Base-by-base conservation (phyloP, 2,113 vertebrate species). In the Phocoena sinus region DNA sequence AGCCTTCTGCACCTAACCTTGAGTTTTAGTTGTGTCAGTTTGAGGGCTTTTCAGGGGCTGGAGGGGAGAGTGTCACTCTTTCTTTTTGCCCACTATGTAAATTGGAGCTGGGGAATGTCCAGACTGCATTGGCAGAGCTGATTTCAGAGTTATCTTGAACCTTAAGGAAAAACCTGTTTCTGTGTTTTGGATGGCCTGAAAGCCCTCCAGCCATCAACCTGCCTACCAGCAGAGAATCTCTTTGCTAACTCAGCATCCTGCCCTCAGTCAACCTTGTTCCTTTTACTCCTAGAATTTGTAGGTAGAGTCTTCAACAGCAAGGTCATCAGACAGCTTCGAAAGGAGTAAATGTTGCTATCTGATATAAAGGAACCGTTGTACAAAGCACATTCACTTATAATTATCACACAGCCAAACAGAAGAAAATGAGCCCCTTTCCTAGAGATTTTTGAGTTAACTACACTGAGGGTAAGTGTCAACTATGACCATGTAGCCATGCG, bases 11-110 rank as follows among this genome's bases (percentile, higher is more conserved):
- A 62, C 77, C 80, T 90, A 95, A 0, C 0, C 58, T 76, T 92
- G 67, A 81, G 87, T 89, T 65, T 91, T 96, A 33, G 73, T 56
- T 9, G 9, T 84, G 81, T 85, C 93, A 90, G 50, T 97, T 82
- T 96, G 94, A 97, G n/a, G 83, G 79, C 97, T 53, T 82, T 15
- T 28, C 25, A 91, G 47, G 23, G 47, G 21, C 20, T 23, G 44
- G 28, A 65, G 36, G 2, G 14, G 41, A 5, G 3, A 4, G 31
- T 68, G 3, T 70, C 60, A 62, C 3, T 68, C 18, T 74, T 81
- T 62, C 4, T n/a, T 93, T 82, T 20, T 67, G 41, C 84, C 23
- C 8, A 88, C 20, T 12, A 1, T 68, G 9, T 86, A 87, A 95
- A 83, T 21, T 92, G 20, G 14, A 91, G 25, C 8, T 38, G 47